Evolutionary conservation across 1,140 invertebrate species (phyloP).

Genomic region (Dolichoris vasculosae): DNA sequence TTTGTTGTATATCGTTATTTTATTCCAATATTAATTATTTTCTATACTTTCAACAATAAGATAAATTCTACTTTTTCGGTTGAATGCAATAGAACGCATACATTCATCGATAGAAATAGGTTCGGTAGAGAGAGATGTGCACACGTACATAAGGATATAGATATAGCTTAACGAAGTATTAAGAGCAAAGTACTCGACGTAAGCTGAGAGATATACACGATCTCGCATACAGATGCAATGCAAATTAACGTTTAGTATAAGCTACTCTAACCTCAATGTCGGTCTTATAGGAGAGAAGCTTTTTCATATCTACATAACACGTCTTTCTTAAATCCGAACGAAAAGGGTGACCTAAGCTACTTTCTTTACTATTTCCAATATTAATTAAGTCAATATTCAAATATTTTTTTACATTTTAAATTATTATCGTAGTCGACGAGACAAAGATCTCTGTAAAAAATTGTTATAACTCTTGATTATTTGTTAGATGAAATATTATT

Average conservation of each 20-base stretch:
- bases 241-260: constrained; percentile 71
- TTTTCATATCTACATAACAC: not conserved
- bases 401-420: not conserved
- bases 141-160: constrained; percentile 22
- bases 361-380: not conserved
- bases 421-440: not conserved
- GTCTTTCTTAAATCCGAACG: not conserved
- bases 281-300: constrained; percentile 27
- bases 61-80: not conserved
- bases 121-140: not conserved
- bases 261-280: constrained; percentile 56
- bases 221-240: constrained; percentile 71
- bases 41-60: not conserved
- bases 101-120: constrained; percentile 1
- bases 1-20: too few relatives aligned
- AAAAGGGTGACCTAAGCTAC: not conserved
- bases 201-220: constrained; percentile 68
- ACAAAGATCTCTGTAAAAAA: not conserved
- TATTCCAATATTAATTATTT: not conserved
- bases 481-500: not conserved
- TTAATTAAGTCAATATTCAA: not conserved
- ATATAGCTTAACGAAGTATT: constrained; percentile 68
- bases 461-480: not conserved
- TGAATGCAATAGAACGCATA: not conserved
- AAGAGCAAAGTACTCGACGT: constrained; percentile 67